A percentile compares a stretch with the other conserved stretches of the same genome.
Evolutionary conservation across 2,113 vertebrate species (phyloP).

Genomic region (Brachyhypopomus gauderio): DNA sequence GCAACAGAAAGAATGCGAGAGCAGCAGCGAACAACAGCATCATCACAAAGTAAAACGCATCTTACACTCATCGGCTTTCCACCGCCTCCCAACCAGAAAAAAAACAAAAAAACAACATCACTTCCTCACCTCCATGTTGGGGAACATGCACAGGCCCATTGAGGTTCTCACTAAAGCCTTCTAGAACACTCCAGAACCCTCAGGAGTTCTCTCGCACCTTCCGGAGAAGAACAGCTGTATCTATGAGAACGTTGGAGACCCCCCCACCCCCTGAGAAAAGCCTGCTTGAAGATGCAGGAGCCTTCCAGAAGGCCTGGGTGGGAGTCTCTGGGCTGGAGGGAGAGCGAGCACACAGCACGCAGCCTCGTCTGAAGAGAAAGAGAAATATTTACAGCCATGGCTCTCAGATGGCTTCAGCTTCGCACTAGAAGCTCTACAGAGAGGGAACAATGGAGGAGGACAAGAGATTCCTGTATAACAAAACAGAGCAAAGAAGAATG

Average conservation of each 20-base stretch:
- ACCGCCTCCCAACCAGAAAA: constrained; percentile 11
- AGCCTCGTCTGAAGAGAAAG: constrained; percentile 35
- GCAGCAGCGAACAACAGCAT: constrained; percentile 36
- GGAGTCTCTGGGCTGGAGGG: constrained; percentile 34
- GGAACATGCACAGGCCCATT: constrained; percentile 49
- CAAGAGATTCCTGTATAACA: constrained; percentile 1
- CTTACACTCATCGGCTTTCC: constrained; percentile 22
- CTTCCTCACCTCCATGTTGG: constrained; percentile 31
- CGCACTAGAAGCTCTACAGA: constrained; percentile 18
- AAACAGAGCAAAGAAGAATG: constrained; percentile 30
- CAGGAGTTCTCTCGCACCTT: background rate
- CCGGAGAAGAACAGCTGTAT: background rate
- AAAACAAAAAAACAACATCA: background rate
- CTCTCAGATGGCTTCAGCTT: constrained; percentile 34
- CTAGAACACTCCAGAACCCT: constrained; percentile 32
- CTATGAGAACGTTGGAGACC: background rate
- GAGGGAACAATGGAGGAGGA: background rate
- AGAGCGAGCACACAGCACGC: background rate
- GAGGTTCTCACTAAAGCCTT: constrained; percentile 37
- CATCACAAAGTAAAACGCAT: constrained; percentile 38
- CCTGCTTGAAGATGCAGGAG: background rate
- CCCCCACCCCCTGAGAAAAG: background rate
- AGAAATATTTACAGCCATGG: constrained; percentile 44
- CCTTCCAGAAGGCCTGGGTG: constrained; percentile 27
- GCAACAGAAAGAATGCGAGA: constrained; percentile 34